Evolutionary conservation across 2,113 vertebrate genomes (phyloP).

Genomic region (Phylloscopus trochilus): DNA sequence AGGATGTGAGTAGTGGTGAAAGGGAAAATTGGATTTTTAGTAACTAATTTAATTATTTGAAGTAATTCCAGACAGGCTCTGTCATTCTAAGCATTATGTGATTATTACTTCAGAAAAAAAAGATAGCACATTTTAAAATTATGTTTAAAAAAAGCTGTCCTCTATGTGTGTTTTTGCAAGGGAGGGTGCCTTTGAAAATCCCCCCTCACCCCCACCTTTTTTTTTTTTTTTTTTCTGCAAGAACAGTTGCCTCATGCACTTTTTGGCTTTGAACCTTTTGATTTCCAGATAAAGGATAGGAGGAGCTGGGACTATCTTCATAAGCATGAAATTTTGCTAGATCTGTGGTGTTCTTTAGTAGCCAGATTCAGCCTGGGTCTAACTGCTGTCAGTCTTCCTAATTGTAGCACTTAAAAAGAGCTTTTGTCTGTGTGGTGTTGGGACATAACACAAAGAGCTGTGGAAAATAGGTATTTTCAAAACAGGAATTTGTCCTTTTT

Average conservation of each 20-base stretch:
- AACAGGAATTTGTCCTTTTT: neutral
- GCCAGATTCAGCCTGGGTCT: neutral
- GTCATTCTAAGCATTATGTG: neutral
- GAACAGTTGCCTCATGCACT: neutral
- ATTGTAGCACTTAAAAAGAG: neutral
- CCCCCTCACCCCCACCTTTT: fast-evolving
- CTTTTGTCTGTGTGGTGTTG: neutral
- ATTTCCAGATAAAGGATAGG: neutral
- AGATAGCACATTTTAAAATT: neutral
- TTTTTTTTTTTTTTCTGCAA: neutral
- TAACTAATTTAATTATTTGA: neutral
- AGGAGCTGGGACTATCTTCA: neutral
- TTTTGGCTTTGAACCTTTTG: neutral
- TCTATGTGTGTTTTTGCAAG: neutral
- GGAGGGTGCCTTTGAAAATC: neutral
- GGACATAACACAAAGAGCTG: neutral
- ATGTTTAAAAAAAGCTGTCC: neutral
- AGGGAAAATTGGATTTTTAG: neutral
- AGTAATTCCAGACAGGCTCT: neutral
- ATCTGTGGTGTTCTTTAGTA: neutral
- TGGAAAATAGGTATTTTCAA: neutral
- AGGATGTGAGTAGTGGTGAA: neutral
- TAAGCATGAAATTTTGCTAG: neutral
- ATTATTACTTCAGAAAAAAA: neutral
- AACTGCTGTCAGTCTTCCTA: neutral